These are phyloP conservation scores for Andrena cerasifolii DNA, from an alignment of 1,140 invertebrate species.

Conservation along the genomic window DNA sequence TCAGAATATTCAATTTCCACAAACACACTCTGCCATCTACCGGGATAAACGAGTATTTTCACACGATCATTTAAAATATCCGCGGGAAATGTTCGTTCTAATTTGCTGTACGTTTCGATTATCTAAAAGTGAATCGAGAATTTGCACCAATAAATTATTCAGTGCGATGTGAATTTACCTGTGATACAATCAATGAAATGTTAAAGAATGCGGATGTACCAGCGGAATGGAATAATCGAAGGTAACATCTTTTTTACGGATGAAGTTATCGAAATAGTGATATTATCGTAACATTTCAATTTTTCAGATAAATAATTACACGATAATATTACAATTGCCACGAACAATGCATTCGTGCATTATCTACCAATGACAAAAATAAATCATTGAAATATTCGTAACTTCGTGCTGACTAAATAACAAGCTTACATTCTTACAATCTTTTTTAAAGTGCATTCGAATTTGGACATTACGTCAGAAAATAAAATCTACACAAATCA, in stretches of 20 bases:
- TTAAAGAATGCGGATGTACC: conserved; percentile 13
- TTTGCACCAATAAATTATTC: not conserved
- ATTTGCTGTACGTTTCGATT: conserved; percentile 5
- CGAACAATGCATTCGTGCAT: not conserved
- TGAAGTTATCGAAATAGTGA: conserved; percentile 2
- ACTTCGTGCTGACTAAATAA: not conserved
- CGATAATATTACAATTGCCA: not conserved
- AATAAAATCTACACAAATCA: too few relatives aligned
- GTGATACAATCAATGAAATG: conserved; percentile 12
- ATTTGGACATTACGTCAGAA: not conserved
- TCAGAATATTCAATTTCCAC: conserved; percentile 12
- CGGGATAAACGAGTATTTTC: not conserved
- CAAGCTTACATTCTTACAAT: not conserved
- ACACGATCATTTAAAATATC: not conserved
- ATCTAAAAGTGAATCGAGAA: conserved; percentile 9
- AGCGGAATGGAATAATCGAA: conserved; percentile 30
- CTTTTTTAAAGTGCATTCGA: too few relatives aligned
- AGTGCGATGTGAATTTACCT: conserved; percentile 34
- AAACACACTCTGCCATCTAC: conserved; percentile 22
- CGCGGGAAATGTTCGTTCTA: conserved; percentile 31
- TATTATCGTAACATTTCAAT: not conserved
- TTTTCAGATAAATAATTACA: not conserved
- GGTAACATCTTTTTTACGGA: conserved; percentile 31
- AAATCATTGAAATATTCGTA: not conserved
- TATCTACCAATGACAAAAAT: not conserved